Percentiles rank a stretch among this genome's conserved stretches.
Conservation (phyloP, 2,113 vertebrate genomes). For the Caracal caracal region DNA sequence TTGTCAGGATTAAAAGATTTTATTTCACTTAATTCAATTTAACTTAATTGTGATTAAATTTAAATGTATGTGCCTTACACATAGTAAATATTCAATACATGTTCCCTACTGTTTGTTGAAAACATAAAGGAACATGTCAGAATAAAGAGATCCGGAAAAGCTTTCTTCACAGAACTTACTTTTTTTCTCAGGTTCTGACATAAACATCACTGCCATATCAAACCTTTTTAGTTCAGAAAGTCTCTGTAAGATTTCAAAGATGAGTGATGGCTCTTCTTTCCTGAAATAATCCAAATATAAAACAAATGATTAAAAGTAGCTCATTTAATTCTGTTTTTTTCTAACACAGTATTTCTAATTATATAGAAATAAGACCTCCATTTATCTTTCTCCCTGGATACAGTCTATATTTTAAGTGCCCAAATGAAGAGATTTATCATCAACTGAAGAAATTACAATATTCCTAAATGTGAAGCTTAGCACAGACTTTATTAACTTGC, state of each 20-base stretch:
- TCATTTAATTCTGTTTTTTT: slow-evolving; percentile 37
- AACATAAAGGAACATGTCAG: neutral
- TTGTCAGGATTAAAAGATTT: neutral
- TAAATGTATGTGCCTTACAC: neutral
- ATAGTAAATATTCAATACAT: neutral
- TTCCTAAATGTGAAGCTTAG: neutral
- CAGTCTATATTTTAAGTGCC: neutral
- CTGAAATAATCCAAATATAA: slow-evolving; percentile 82
- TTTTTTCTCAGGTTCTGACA: slow-evolving; percentile 93
- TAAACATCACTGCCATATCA: slow-evolving; percentile 97
- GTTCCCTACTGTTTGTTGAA: neutral
- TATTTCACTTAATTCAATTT: neutral
- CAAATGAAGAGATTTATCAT: slow-evolving; percentile 5
- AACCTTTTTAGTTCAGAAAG: slow-evolving; percentile 93
- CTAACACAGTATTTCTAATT: neutral
- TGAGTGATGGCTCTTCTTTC: slow-evolving; percentile 88
- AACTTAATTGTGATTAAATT: neutral
- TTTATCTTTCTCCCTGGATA: neutral
- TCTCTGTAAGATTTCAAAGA: slow-evolving; percentile 90
- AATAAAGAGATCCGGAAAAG: neutral
- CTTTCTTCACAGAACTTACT: slow-evolving; percentile 83
- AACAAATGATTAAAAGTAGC: slow-evolving; percentile 27
- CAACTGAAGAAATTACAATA: neutral
- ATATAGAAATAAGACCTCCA: neutral
- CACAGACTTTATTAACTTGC: neutral